These are phyloP conservation scores for Leptopilina clavipes DNA, from an alignment of 1,140 invertebrate genomes.

Conservation along the genomic window DNA sequence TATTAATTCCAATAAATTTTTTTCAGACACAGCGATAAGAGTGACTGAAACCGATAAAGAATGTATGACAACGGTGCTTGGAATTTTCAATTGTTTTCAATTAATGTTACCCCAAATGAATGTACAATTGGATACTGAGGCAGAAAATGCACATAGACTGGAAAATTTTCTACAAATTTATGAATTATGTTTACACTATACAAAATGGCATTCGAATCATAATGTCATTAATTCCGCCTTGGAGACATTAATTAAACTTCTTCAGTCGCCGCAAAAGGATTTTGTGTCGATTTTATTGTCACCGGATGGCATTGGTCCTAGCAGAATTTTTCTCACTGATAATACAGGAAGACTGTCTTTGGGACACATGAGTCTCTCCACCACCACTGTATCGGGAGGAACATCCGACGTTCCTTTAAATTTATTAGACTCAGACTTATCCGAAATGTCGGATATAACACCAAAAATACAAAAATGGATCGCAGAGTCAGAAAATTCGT, in stretches of 20 bases:
- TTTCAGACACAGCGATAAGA: conserved; percentile 74
- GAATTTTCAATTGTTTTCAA: conserved; percentile 80
- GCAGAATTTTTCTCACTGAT: conserved; percentile 62
- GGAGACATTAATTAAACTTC: conserved; percentile 85
- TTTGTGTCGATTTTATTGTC: conserved; percentile 78
- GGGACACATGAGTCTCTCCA: conserved; percentile 68
- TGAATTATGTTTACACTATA: conserved; percentile 86
- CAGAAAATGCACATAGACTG: conserved; percentile 59
- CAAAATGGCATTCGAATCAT: conserved; percentile 82
- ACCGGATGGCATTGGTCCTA: conserved; percentile 75
- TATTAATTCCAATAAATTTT: conserved; percentile 59
- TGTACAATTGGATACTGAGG: conserved; percentile 47
- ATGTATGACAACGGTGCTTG: conserved; percentile 75
- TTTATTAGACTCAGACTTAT: conserved; percentile 67
- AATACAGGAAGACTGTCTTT: conserved; percentile 54
- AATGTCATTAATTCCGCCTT: conserved; percentile 89
- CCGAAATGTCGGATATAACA: conserved; percentile 64
- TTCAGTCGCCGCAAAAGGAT: conserved; percentile 80
- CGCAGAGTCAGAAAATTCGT: conserved; percentile 48
- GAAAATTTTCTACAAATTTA: conserved; percentile 81
- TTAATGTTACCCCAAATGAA: conserved; percentile 78
- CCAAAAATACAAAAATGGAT: conserved; percentile 65
- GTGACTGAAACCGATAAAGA: conserved; percentile 68
- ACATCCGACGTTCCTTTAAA: conserved; percentile 66
- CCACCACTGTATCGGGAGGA: conserved; percentile 67